Evolutionary conservation across 1,140 invertebrate genomes (phyloP), one percentile per base, ranked within the genome.

Genomic region (Aphidius gifuensis): DNA sequence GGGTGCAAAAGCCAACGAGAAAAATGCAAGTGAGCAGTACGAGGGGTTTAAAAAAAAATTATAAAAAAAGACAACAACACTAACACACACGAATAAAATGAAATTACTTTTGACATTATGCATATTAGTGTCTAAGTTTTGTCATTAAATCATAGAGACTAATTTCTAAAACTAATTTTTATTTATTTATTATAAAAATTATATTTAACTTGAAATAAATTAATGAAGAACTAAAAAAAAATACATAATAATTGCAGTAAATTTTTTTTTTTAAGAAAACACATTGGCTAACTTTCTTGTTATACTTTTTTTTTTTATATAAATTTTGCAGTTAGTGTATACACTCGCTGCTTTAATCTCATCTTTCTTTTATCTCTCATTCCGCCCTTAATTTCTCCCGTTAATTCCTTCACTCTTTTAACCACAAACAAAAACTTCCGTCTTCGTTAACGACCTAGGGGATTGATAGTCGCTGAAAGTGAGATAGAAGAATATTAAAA

Each of bases 11-110:
- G 2, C 23, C 0, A 32, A 32, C 23, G 23, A 32, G 2, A 32
- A 32, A 32, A 1, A 4, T 32, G 23, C 23, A 32, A 32, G 2
- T 32, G 23, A 32, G 4, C 2, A 32, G 23, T 32, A 32, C 23
- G 1, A 32, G 23, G 23, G 23, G 23, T 32, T 32, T 32, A 32
- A 32, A 32, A 32, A 32, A 3, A 32, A 40, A 42, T 55, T 1
- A 40, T 50, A 23, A 21, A 8, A 9, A 45, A 38, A 16, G 16
- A 16, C 16, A 16, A 1, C 16, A 39, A 16, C 8, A 45, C 44
- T 4, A 45, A 50, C 62, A 46, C 48, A 48, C 56, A 62, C 62
- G 62, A 67, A 67, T 67, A 64, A 67, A 64, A 67, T 61, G 66
- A 60, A 64, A 67, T 67, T 67, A 67, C 62, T 49, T 46, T 21